Evolutionary conservation across 2,888 invertebrate species (phyloP), one percentile per base, ranked within the genome.

Genomic region (Diplolepis rosae): DNA sequence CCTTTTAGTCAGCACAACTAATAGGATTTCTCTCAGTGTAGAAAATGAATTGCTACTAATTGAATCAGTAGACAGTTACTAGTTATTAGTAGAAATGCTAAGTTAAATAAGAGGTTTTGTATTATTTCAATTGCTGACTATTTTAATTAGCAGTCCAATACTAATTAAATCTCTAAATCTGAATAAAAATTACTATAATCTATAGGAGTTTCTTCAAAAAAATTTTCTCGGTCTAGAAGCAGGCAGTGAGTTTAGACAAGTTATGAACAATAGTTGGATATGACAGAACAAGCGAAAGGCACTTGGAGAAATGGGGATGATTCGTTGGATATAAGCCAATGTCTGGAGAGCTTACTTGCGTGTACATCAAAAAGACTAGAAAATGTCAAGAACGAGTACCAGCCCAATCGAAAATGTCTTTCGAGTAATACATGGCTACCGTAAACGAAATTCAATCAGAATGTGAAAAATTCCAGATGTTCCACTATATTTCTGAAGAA

Each of bases 321-420:
- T 82, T 82, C 77, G 75, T 76, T 83, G 83, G 83, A 79, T 65
- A 56, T 48, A 18, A 70, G 82, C 83, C 83, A 84, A 72, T 75
- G 69, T 77, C 77, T 78, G 74, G 76, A 73, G 78, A 66, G 75
- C 54, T 61, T 24, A 61, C 61, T 35, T 24, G n/a, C n/a, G n/a
- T n/a, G 61, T 22, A 61, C 32, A 22, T 54, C 22, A 48, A 48
- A 22, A 22, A 22, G 48, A 22, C 54, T 28, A 52, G 27, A 32
- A 39, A 42, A 24, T 61, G 22, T 61, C 61, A 61, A 24, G 9
- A 61, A 27, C 15, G 61, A 24, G n/a, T 15, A 61, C 39, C 39
- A 61, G 27, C n/a, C 27, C 61, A 61, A 61, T 61, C 27, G 39
- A 42, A n/a, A 39, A 24, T 39, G 24, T 61, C 24, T 42, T 15